phyloP scores from a whole-genome alignment of 1,140 invertebrate species.

The Atta cephalotes region DNA sequence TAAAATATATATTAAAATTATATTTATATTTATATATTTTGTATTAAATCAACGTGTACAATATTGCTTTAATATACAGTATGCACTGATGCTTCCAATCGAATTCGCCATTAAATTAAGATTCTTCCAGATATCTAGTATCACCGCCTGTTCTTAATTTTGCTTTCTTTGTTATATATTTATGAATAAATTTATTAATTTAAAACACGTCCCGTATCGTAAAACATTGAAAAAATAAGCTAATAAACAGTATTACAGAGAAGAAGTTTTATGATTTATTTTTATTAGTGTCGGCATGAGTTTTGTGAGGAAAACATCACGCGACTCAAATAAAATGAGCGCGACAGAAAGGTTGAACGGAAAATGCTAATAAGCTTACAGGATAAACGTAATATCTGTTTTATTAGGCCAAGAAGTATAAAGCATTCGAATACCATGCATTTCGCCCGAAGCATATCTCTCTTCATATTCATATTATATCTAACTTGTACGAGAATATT shows the following conservation, averaged over 20 bases:
- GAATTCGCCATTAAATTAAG: constrained; percentile 1
- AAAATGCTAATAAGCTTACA: constrained; percentile 54
- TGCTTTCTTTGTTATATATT: not conserved
- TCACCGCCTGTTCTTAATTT: not conserved
- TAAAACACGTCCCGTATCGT: not conserved
- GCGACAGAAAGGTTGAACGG: constrained; percentile 43
- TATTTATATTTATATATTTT: too few species aligned
- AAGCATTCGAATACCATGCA: not conserved
- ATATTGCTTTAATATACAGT: too few species aligned
- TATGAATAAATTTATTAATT: constrained; percentile 36
- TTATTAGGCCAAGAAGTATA: constrained; percentile 4
- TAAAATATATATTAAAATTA: too few species aligned
- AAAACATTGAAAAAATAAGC: constrained; percentile 31
- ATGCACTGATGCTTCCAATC: too few species aligned
- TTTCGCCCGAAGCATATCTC: not conserved
- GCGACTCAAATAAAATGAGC: constrained; percentile 43
- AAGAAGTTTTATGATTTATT: constrained; percentile 27
- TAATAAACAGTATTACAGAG: constrained; percentile 36
- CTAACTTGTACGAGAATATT: not conserved
- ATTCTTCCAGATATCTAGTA: not conserved
- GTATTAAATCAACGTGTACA: too few species aligned
- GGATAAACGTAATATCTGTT: constrained; percentile 44
- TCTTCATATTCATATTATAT: not conserved
- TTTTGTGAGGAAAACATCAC: constrained; percentile 1
- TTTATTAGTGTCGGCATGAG: constrained; percentile 23